phyloP scores from a whole-genome alignment of 2,888 invertebrate species.

The Cerastis rubricosa region DNA sequence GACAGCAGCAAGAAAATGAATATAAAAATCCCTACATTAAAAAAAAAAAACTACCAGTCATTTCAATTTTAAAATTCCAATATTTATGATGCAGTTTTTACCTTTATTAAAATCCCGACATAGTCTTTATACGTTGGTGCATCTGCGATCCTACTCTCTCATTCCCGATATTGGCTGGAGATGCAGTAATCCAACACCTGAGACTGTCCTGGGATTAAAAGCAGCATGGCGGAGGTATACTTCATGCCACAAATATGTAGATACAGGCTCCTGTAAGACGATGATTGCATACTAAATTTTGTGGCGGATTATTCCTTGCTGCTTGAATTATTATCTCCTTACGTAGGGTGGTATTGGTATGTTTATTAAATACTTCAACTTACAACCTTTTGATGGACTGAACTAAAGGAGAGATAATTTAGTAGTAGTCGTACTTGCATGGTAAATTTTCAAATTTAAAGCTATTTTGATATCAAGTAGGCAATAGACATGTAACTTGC shows the following conservation, averaged over 20 bases:
- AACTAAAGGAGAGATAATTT: neutral
- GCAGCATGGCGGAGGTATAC: constrained; percentile 54
- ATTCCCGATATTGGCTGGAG: constrained; percentile 64
- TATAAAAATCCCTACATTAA: constrained; percentile 11
- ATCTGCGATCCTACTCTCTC: constrained; percentile 55
- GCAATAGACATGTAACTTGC: neutral
- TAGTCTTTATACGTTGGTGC: constrained; percentile 44
- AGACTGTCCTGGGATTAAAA: constrained; percentile 69
- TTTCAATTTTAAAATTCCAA: constrained; percentile 39
- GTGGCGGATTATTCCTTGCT: constrained; percentile 25
- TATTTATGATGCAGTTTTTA: constrained; percentile 39
- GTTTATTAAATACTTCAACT: neutral
- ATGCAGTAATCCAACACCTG: constrained; percentile 75
- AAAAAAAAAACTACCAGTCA: constrained; percentile 19
- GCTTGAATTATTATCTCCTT: neutral
- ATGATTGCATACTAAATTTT: constrained; percentile 52
- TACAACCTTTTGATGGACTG: neutral
- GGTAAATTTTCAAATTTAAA: neutral
- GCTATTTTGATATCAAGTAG: neutral
- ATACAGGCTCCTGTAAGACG: constrained; percentile 26
- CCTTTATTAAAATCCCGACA: constrained; percentile 54
- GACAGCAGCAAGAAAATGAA: neutral
- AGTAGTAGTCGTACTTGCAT: neutral
- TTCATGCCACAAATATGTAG: constrained; percentile 59
- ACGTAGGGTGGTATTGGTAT: neutral